Conservation (phyloP, 2,888 invertebrate species). For the Drosophila rubida region DNA sequence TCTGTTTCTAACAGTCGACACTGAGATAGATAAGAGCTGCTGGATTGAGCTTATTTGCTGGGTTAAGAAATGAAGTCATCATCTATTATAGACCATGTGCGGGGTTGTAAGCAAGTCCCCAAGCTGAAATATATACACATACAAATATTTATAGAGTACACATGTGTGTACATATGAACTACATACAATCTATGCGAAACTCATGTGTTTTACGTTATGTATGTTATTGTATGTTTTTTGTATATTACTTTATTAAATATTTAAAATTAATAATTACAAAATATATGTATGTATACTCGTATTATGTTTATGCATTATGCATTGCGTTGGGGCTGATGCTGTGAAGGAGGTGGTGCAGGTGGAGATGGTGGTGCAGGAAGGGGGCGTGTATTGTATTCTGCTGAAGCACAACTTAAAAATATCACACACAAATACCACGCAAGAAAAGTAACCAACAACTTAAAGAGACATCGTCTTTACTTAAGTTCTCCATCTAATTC, state of each 20-base stretch:
- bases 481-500: constrained; percentile 43
- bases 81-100: constrained; percentile 38
- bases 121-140: background rate
- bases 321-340: constrained; percentile 44
- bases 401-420: constrained; percentile 83
- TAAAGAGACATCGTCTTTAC: constrained; percentile 34
- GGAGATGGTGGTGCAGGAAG: constrained; percentile 1
- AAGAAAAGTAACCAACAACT: constrained; percentile 56
- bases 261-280: constrained; percentile 75
- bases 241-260: constrained; percentile 74
- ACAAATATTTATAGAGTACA: background rate
- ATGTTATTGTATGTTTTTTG: constrained; percentile 50
- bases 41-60: constrained; percentile 26
- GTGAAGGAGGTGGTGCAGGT: constrained; percentile 8
- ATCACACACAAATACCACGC: constrained; percentile 84
- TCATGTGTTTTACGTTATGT: constrained; percentile 5
- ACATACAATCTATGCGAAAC: constrained; percentile 1
- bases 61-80: constrained; percentile 61
- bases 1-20: constrained; percentile 38
- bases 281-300: constrained; percentile 50
- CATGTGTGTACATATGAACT: background rate
- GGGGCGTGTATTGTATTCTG: constrained; percentile 68
- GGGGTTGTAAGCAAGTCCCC: constrained; percentile 36
- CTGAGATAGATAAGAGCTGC: constrained; percentile 25
- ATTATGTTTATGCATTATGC: constrained; percentile 59